Conservation (phyloP, 2,888 invertebrate genomes). For the Flexamia atlantica region DNA sequence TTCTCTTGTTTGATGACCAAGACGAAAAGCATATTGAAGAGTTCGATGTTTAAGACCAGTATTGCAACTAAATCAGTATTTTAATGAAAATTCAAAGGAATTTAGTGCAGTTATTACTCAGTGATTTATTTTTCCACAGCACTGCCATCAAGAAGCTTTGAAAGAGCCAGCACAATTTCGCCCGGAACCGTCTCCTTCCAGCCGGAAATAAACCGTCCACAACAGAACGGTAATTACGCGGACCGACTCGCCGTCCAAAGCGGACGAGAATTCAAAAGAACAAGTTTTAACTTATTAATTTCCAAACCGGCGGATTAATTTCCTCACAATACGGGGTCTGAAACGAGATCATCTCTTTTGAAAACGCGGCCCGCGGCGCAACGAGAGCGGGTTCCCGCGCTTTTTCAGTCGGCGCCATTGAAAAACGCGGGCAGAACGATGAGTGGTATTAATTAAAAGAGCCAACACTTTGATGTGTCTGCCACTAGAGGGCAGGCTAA, state of each 20-base stretch:
- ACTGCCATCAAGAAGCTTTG: too few species aligned
- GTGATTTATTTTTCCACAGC: too few species aligned
- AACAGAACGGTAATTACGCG: not conserved
- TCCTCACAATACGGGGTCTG: slow-evolving; percentile 5
- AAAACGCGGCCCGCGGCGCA: slow-evolving; percentile 17
- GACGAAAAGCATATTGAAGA: too few species aligned
- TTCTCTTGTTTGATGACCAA: too few species aligned
- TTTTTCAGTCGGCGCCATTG: slow-evolving; percentile 49
- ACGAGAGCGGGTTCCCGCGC: slow-evolving; percentile 39
- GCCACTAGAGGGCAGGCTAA: slow-evolving; percentile 12
- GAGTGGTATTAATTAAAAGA: slow-evolving; percentile 54
- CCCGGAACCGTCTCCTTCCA: not conserved
- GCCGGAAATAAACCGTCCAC: slow-evolving; percentile 10
- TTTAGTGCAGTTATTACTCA: too few species aligned
- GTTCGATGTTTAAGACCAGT: too few species aligned
- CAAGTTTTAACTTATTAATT: slow-evolving; percentile 49
- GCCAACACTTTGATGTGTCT: slow-evolving; percentile 57
- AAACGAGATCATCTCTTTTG: slow-evolving; percentile 35
- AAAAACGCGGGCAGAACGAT: slow-evolving; percentile 43
- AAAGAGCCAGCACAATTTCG: too few species aligned
- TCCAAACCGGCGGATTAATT: slow-evolving; percentile 51
- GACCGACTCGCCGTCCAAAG: not conserved
- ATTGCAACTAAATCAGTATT: too few species aligned
- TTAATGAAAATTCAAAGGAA: too few species aligned
- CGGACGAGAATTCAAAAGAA: slow-evolving; percentile 23